Percentiles rank a stretch among this genome's conserved stretches.
Conservation (phyloP, 2,797 vertebrate genomes). For the Galago senegalensis region DNA sequence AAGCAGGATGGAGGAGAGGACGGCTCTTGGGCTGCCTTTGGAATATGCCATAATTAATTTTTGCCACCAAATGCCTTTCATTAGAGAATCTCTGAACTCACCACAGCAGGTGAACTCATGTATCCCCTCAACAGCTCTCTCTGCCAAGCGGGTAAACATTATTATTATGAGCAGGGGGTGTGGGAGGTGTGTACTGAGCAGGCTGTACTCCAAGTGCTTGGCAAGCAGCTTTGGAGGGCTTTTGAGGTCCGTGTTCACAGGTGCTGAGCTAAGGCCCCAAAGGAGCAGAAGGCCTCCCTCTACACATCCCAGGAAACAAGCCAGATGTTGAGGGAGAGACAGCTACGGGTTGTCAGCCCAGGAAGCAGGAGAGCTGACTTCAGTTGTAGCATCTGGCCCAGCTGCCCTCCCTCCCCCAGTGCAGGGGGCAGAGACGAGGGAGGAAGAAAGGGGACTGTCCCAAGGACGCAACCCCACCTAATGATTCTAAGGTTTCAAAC, state of each 20-base stretch:
- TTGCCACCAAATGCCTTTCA: not conserved
- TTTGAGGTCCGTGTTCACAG: not conserved
- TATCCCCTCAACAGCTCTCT: accelerated
- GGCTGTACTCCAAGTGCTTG: not conserved
- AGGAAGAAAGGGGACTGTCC: not conserved
- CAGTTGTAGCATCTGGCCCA: not conserved
- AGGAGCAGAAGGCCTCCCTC: not conserved
- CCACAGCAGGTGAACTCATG: not conserved
- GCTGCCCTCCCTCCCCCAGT: not conserved
- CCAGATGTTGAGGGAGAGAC: not conserved
- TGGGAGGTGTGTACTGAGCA: not conserved
- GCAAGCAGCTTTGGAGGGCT: not conserved
- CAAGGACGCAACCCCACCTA: not conserved
- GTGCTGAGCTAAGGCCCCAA: not conserved
- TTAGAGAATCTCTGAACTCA: not conserved
- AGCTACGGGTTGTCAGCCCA: not conserved
- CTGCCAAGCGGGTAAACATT: conserved; percentile 1
- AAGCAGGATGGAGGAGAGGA: not conserved
- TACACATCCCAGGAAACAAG: not conserved
- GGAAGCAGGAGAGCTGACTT: too few species aligned
- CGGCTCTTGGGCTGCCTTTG: not conserved
- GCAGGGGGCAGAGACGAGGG: accelerated
- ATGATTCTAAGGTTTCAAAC: not conserved
- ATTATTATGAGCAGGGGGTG: not conserved
- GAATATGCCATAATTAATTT: not conserved